A percentile compares a stretch with the other conserved stretches of the same genome.
phyloP scores from a whole-genome alignment of 2,888 invertebrate species.

The Alcis repandata region DNA sequence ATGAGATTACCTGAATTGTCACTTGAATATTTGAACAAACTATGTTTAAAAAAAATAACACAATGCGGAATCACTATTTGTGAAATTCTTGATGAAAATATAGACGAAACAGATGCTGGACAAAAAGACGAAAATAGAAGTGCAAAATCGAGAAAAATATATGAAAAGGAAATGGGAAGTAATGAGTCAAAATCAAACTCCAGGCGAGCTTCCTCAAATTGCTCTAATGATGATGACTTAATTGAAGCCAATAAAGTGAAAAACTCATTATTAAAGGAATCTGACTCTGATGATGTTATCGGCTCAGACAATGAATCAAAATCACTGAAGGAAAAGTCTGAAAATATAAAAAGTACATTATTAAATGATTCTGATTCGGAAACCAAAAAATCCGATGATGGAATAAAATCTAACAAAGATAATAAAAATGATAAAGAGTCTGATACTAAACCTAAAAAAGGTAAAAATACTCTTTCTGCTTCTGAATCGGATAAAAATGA shows the following conservation, averaged over 20 bases:
- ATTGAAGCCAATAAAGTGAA: constrained; percentile 51
- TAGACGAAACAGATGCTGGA: constrained; percentile 4
- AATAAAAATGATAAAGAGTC: constrained; percentile 2
- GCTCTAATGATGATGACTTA: constrained; percentile 28
- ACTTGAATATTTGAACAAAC: constrained; percentile 55
- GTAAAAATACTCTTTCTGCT: constrained; percentile 36
- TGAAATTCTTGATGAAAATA: constrained; percentile 47
- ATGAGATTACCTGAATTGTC: constrained; percentile 63
- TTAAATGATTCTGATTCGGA: constrained; percentile 58
- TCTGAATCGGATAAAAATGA: constrained; percentile 55
- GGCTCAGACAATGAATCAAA: background rate
- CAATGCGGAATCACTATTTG: constrained; percentile 58
- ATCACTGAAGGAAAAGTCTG: constrained; percentile 4
- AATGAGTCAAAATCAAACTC: constrained; percentile 30
- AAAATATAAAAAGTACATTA: constrained; percentile 50
- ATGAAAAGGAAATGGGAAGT: background rate
- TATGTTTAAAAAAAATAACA: constrained; percentile 65
- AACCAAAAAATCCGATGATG: constrained; percentile 27
- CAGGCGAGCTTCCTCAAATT: constrained; percentile 15
- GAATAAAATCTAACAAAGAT: background rate
- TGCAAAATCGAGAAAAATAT: background rate
- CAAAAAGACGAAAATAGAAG: background rate
- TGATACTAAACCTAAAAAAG: constrained; percentile 4
- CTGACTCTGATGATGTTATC: constrained; percentile 50
- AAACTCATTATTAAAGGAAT: constrained; percentile 56